Conservation (phyloP, 2,113 vertebrate genomes). For the Neodontobutis hainanensis region DNA sequence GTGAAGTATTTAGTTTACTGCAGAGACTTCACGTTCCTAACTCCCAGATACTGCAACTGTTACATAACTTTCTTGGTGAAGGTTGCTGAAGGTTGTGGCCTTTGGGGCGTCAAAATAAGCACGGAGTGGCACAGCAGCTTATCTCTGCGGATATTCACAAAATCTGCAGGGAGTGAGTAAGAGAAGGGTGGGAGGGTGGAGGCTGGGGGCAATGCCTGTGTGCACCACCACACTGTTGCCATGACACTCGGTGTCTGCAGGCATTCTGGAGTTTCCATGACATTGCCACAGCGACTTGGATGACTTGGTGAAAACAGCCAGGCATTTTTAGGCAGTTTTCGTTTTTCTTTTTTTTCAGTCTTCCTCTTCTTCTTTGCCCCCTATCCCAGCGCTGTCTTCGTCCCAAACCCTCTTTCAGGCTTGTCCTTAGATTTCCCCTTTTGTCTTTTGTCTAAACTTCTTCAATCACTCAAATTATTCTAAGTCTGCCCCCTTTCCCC, state of each 20-base stretch:
- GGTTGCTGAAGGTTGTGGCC: constrained; percentile 27
- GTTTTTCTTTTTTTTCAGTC: not conserved
- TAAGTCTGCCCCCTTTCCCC: constrained; percentile 12
- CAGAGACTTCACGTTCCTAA: not conserved
- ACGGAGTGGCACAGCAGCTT: constrained; percentile 16
- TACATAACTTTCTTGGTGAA: constrained; percentile 26
- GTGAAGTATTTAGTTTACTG: constrained; percentile 4
- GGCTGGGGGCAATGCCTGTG: constrained; percentile 3
- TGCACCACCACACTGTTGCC: constrained; percentile 51
- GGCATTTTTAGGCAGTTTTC: constrained; percentile 36
- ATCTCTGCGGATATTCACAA: constrained; percentile 49
- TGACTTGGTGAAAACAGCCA: constrained; percentile 56
- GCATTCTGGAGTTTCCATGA: constrained; percentile 71
- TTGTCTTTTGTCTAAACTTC: constrained; percentile 44
- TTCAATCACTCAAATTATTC: constrained; percentile 48
- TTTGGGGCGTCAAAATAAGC: constrained; percentile 39
- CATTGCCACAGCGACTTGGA: constrained; percentile 63
- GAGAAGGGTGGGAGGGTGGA: not conserved
- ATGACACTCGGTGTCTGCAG: constrained; percentile 60
- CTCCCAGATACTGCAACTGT: not conserved
- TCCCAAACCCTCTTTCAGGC: constrained; percentile 26
- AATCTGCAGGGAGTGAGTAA: constrained; percentile 18
- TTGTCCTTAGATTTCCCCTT: constrained; percentile 38
- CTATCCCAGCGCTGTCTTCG: not conserved
- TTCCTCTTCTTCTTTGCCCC: constrained; percentile 23